Conservation (phyloP, 30 jellyfish, hydroid and myxozoan species). For the Aurelia sp. region DNA sequence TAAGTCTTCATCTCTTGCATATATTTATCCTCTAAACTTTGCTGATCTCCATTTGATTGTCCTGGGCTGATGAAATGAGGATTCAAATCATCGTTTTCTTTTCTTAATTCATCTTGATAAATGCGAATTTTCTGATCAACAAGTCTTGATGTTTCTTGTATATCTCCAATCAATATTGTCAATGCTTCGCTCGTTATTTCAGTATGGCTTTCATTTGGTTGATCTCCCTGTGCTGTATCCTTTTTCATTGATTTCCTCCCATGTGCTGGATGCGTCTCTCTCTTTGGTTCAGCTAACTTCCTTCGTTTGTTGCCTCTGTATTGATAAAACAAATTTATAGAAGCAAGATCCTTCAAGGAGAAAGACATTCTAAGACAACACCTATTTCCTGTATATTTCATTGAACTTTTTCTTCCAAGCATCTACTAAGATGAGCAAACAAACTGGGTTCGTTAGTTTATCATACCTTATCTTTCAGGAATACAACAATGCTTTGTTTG, state of each 20-base stretch:
- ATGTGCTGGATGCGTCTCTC: not conserved
- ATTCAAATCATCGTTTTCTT: not conserved
- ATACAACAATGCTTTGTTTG: no score
- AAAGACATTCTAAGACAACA: no score
- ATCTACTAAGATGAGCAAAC: no score
- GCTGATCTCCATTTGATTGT: constrained; percentile 10
- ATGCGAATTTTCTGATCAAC: constrained; percentile 54
- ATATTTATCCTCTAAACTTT: constrained; percentile 61
- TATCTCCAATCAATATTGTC: constrained; percentile 70
- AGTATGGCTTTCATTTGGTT: constrained; percentile 1
- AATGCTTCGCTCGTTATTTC: constrained; percentile 64
- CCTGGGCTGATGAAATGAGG: not conserved
- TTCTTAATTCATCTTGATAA: constrained; percentile 40
- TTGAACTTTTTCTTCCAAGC: no score
- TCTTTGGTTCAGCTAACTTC: constrained; percentile 23
- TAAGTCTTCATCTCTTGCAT: constrained; percentile 66
- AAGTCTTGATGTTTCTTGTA: constrained; percentile 61
- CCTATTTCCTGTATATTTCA: no score
- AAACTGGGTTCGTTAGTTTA: no score
- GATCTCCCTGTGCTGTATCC: constrained; percentile 9
- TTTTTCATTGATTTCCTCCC: not conserved
- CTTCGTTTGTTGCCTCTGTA: not conserved
- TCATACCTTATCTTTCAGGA: no score
- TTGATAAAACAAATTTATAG: no score
- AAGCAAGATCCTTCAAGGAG: no score